Evolutionary conservation across 2,888 invertebrate species (phyloP).

Genomic region (Beris chalybata): DNA sequence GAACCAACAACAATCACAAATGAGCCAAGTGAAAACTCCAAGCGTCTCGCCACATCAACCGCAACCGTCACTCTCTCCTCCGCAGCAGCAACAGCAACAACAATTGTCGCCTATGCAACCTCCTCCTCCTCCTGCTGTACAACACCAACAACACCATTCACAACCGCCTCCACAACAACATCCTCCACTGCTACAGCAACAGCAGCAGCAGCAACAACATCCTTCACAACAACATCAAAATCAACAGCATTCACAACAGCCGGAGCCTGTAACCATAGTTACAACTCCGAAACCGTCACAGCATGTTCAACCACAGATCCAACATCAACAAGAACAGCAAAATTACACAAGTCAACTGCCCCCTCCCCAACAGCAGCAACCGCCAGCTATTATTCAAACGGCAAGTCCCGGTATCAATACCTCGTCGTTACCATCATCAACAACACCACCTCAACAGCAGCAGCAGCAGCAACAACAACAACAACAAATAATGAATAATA

Average conservation of each 20-base stretch:
- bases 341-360: constrained; percentile 24
- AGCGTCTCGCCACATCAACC: constrained; percentile 51
- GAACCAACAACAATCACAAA: constrained; percentile 44
- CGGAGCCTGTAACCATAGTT: constrained; percentile 29
- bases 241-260: constrained; percentile 42
- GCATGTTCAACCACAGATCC: constrained; percentile 35
- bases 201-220: constrained; percentile 25
- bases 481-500: constrained; percentile 58
- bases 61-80: constrained; percentile 48
- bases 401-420: constrained; percentile 45
- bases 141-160: constrained; percentile 43
- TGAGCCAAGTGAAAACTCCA: constrained; percentile 44
- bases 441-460: constrained; percentile 40
- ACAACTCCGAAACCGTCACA: constrained; percentile 42
- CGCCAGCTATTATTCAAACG: constrained; percentile 31
- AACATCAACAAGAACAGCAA: constrained; percentile 33
- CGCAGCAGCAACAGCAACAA: constrained; percentile 46
- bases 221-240: constrained; percentile 35
- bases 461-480: constrained; percentile 29
- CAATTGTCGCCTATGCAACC: constrained; percentile 42
- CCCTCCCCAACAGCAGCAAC: constrained; percentile 34
- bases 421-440: constrained; percentile 47
- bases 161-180: constrained; percentile 37
- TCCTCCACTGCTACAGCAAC: constrained; percentile 22
- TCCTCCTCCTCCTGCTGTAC: constrained; percentile 33